phyloP scores from a whole-genome alignment of 2,113 vertebrate genomes.

The Clarias macrocephalus region DNA sequence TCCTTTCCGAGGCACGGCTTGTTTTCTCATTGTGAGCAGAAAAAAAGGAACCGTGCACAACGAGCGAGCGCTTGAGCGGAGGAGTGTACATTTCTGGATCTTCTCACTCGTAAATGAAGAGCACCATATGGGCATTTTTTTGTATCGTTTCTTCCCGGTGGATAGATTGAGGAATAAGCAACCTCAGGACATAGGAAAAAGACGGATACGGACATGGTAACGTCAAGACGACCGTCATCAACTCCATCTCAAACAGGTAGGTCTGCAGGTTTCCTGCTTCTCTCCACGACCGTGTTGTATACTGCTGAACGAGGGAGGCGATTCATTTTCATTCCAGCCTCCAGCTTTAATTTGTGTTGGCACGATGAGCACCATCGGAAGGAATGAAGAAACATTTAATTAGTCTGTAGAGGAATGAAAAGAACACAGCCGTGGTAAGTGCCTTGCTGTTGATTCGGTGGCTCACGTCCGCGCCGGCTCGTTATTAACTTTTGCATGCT shows the following conservation, averaged over 20 bases:
- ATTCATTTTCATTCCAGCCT: slow-evolving; percentile 14
- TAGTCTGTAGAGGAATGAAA: slow-evolving; percentile 50
- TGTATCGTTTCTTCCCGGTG: neutral
- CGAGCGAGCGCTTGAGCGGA: neutral
- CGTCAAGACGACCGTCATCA: neutral
- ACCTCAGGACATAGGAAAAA: neutral
- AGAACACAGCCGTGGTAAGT: slow-evolving; percentile 40
- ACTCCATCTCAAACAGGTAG: slow-evolving; percentile 37
- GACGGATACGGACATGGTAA: slow-evolving; percentile 4
- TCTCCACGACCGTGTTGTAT: neutral
- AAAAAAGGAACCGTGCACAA: slow-evolving; percentile 39
- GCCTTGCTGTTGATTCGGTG: slow-evolving; percentile 34
- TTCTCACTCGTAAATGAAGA: neutral
- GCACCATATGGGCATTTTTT: neutral
- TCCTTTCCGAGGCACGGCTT: slow-evolving; percentile 25
- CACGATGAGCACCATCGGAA: slow-evolving; percentile 39
- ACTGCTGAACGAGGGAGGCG: neutral
- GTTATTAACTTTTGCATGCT: neutral
- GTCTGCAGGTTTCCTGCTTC: neutral
- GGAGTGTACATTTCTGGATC: neutral
- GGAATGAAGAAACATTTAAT: slow-evolving; percentile 36
- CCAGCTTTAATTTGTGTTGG: neutral
- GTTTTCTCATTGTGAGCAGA: slow-evolving; percentile 45
- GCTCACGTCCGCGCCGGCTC: neutral
- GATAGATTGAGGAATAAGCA: neutral